phyloP scores from a whole-genome alignment of 2,797 vertebrate species.

The Xyrichtys novacula region DNA sequence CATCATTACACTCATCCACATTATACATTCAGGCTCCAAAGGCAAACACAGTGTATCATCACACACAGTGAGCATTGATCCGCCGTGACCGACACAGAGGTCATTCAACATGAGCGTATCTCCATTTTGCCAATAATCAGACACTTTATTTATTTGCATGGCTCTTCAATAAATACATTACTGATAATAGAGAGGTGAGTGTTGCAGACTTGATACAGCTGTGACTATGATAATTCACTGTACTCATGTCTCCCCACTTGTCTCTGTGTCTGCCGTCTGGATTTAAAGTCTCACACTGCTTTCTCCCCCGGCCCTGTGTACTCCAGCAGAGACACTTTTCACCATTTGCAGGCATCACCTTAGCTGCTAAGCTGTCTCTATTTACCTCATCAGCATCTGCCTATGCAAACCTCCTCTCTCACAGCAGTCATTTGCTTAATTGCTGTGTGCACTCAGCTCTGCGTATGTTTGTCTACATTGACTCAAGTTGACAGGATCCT shows the following conservation, averaged over 20 bases:
- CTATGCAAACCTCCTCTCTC: conserved; percentile 37
- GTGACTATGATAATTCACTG: conserved; percentile 44
- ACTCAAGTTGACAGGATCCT: conserved; percentile 12
- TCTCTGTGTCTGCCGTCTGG: conserved; percentile 31
- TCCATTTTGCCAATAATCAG: conserved; percentile 12
- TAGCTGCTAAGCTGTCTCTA: conserved; percentile 28
- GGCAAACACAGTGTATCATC: not conserved
- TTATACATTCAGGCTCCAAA: conserved; percentile 8
- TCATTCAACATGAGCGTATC: not conserved
- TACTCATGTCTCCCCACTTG: conserved; percentile 24
- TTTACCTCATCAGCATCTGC: conserved; percentile 46
- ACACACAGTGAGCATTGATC: not conserved
- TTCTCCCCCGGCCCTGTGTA: conserved; percentile 23
- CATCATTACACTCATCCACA: conserved; percentile 2
- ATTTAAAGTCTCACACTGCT: conserved; percentile 41
- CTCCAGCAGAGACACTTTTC: conserved; percentile 36
- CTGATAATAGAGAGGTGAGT: conserved; percentile 13
- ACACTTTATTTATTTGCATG: not conserved
- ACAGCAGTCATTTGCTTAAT: conserved; percentile 32
- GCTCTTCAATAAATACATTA: conserved; percentile 7
- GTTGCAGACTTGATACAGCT: conserved; percentile 26
- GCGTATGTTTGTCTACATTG: conserved; percentile 32
- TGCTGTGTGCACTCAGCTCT: conserved; percentile 31
- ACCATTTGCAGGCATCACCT: conserved; percentile 10
- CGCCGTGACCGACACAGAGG: not conserved